phyloP scores from a whole-genome alignment of 2,888 invertebrate genomes.

The Sphecodes monilicornis region DNA sequence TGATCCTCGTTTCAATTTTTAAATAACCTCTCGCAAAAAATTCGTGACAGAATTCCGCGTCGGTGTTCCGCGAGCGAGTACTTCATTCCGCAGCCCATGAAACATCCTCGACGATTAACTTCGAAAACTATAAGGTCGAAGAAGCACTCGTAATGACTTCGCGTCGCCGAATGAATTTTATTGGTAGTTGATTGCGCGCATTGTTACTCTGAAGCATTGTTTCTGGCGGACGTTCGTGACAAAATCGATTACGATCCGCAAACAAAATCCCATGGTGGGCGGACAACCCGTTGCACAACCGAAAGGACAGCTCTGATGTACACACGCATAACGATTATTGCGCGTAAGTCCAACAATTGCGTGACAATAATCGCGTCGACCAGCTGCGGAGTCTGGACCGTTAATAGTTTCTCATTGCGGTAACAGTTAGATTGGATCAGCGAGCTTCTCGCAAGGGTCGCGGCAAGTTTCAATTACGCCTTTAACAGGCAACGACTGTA shows the following conservation, averaged over 20 bases:
- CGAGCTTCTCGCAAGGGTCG: neutral
- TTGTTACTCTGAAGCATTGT: neutral
- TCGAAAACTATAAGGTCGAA: neutral
- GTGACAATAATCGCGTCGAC: neutral
- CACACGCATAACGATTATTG: neutral
- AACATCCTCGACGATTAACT: neutral
- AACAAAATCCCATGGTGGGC: neutral
- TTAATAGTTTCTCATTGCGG: neutral
- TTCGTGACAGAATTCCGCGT: no score
- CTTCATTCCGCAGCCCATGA: no score
- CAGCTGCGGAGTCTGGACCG: neutral
- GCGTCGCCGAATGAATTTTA: neutral
- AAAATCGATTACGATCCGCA: neutral
- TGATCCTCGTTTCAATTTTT: neutral
- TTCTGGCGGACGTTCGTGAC: neutral
- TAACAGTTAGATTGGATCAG: neutral
- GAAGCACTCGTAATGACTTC: neutral
- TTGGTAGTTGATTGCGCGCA: neutral
- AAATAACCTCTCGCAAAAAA: no score
- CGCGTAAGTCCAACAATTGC: neutral
- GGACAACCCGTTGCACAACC: neutral
- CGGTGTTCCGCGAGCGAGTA: neutral
- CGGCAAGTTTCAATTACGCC: slow-evolving; percentile 42
- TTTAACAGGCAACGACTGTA: slow-evolving; percentile 3
- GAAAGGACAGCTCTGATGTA: neutral